Evolutionary conservation across 2,797 vertebrate species (phyloP), one percentile per base, ranked within the genome.

Genomic region (Basileuterus tristriatus): DNA sequence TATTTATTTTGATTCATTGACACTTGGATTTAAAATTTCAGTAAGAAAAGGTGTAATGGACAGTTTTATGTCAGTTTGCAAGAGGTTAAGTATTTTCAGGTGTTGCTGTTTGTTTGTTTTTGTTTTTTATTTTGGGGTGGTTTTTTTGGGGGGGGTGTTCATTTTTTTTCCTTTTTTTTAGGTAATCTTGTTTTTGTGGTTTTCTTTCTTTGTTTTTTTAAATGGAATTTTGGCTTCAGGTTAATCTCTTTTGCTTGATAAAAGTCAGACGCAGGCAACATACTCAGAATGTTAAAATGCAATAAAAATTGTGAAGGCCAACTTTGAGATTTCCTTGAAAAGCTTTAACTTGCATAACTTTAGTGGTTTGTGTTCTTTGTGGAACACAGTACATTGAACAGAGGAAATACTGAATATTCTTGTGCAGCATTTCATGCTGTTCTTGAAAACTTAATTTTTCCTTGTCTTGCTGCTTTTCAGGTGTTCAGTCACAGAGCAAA

Each of bases 41-140:
- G 0, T 41, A 24, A 41, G 1, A 4, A 46, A 72, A 65, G 4
- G 2, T 53, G 1, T 18, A 27, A 18, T 0, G 36, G 34, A 6
- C 17, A 30, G 13, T 17, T 78, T 36, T 19, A 21, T n/a, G 34
- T 8, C 14, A 72, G 16, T 24, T 76, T 63, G 21, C 2, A 44
- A 24, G 49, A 83, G 21, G 4, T 34, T 29, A 17, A 62, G 2
- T 64, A 14, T 55, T 65, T 82, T 22, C 9, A 34, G 9, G 3
- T 55, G 15, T 41, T 41, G 39, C 15, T 41, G 39, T 41, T 41
- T 39, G 39, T 39, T 39, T 41, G 14, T 41, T 41, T 39, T 39
- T 41, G 39, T 41, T 41, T 41, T 41, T 41, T 41, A 41, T 41
- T 41, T 41, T 41, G 16, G 7, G 6, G 1, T 27, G n/a, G n/a